phyloP scores from a whole-genome alignment of 1,140 invertebrate species.

The Protaetia brevitarsis region DNA sequence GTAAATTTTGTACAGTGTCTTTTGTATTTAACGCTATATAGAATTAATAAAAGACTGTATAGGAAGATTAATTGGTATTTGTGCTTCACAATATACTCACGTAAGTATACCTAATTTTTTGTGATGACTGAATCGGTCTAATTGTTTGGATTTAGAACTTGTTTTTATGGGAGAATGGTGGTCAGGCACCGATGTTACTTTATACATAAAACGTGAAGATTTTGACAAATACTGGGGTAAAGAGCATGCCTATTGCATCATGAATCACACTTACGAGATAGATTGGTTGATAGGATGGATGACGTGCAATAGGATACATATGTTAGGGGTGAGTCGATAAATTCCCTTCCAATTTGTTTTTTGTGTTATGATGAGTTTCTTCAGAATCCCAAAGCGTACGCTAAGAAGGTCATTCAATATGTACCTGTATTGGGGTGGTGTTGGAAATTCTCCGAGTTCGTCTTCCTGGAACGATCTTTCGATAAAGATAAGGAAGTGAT shows the following conservation, averaged over 20 bases:
- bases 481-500: conserved; percentile 86
- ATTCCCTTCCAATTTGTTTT: background rate
- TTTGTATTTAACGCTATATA: conserved; percentile 71
- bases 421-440: conserved; percentile 93
- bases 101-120: conserved; percentile 65
- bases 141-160: conserved; percentile 66
- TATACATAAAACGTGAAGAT: conserved; percentile 78
- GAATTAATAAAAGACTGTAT: conserved; percentile 72
- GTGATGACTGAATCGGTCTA: conserved; percentile 25
- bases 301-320: conserved; percentile 70
- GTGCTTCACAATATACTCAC: conserved; percentile 83
- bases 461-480: conserved; percentile 89
- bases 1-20: conserved; percentile 79
- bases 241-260: conserved; percentile 85
- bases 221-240: conserved; percentile 77
- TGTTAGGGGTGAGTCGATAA: conserved; percentile 69
- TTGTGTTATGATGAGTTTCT: background rate
- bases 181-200: conserved; percentile 68
- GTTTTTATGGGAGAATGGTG: conserved; percentile 93
- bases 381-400: conserved; percentile 92
- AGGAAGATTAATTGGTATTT: conserved; percentile 90
- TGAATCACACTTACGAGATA: conserved; percentile 95
- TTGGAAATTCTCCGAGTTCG: conserved; percentile 90
- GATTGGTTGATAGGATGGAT: conserved; percentile 93
- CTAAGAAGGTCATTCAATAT: conserved; percentile 87